Percentiles rank a stretch among this genome's conserved stretches.
Evolutionary conservation across 2,888 invertebrate genomes (phyloP).

Genomic region (Eupsilia transversa): DNA sequence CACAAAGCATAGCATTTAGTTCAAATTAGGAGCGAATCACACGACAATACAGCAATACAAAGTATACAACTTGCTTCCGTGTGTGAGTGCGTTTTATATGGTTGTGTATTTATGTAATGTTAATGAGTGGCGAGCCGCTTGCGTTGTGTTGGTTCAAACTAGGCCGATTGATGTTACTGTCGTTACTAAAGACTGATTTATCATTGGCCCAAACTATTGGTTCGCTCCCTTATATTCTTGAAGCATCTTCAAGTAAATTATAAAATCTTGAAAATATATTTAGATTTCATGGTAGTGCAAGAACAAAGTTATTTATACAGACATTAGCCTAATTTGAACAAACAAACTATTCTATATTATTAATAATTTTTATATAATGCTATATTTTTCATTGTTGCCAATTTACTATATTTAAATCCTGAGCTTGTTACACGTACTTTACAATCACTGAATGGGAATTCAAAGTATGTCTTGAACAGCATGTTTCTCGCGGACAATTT

Average conservation of each 20-base stretch:
- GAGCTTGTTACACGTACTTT: slow-evolving; percentile 70
- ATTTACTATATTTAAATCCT: slow-evolving; percentile 75
- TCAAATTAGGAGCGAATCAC: slow-evolving; percentile 28
- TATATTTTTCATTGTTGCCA: slow-evolving; percentile 87
- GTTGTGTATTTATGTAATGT: slow-evolving; percentile 64
- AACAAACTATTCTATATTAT: slow-evolving; percentile 59
- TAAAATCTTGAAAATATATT: slow-evolving; percentile 21
- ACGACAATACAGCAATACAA: slow-evolving; percentile 59
- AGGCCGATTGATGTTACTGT: slow-evolving; percentile 37
- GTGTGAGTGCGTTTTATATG: slow-evolving; percentile 62
- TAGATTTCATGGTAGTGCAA: slow-evolving; percentile 27
- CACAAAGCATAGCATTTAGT: slow-evolving; percentile 33
- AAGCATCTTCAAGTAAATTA: slow-evolving; percentile 30
- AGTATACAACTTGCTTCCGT: slow-evolving; percentile 55
- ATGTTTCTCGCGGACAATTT: slow-evolving; percentile 53
- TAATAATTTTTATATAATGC: slow-evolving; percentile 71
- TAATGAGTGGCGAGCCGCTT: slow-evolving; percentile 34
- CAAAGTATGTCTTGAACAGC: slow-evolving; percentile 30
- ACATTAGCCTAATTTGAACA: slow-evolving; percentile 64
- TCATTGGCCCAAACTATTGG: slow-evolving; percentile 37
- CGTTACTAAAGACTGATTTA: slow-evolving; percentile 47
- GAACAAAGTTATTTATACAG: slow-evolving; percentile 51
- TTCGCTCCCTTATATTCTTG: slow-evolving; percentile 17
- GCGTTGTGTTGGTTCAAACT: slow-evolving; percentile 60
- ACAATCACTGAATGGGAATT: slow-evolving; percentile 50